These are phyloP conservation scores for Enteromius radiatus DNA, from an alignment of 2,797 vertebrate species.

Conservation along the genomic window DNA sequence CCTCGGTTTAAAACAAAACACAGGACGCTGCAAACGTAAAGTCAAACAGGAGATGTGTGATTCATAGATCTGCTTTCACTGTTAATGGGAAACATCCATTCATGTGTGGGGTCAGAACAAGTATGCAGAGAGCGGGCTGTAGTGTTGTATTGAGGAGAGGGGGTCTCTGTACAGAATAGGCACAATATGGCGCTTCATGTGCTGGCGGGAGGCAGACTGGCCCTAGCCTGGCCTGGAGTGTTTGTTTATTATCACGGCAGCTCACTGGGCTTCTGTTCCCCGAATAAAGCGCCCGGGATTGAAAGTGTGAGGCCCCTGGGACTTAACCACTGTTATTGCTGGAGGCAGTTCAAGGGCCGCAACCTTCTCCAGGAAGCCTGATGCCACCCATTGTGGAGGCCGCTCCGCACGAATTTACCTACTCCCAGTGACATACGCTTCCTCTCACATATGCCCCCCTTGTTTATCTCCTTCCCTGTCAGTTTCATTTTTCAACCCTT, in stretches of 20 bases:
- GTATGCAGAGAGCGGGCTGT: constrained; percentile 27
- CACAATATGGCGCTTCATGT: constrained; percentile 61
- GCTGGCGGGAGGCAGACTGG: constrained; percentile 53
- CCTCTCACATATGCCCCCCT: constrained; percentile 36
- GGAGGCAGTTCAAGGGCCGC: constrained; percentile 62
- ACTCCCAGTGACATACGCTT: constrained; percentile 46
- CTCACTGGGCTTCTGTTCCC: constrained; percentile 63
- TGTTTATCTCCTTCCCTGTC: constrained; percentile 44
- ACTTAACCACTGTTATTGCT: constrained; percentile 60
- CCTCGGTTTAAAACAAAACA: constrained; percentile 39
- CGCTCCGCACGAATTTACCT: constrained; percentile 57
- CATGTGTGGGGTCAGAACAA: constrained; percentile 26
- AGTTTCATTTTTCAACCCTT: constrained; percentile 40
- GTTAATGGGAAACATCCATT: constrained; percentile 53
- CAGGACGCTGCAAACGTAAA: constrained; percentile 22
- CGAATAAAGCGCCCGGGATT: constrained; percentile 55
- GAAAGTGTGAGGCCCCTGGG: constrained; percentile 62
- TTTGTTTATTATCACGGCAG: constrained; percentile 64
- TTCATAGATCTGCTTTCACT: constrained; percentile 45
- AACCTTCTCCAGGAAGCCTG: constrained; percentile 56
- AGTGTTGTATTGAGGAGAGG: constrained; percentile 39
- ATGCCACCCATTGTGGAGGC: constrained; percentile 65
- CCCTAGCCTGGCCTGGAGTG: constrained; percentile 57
- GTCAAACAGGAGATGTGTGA: constrained; percentile 45
- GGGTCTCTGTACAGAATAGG: constrained; percentile 45